Conservation (phyloP, 1,140 invertebrate species). For the Drosophila malerkotliana region DNA sequence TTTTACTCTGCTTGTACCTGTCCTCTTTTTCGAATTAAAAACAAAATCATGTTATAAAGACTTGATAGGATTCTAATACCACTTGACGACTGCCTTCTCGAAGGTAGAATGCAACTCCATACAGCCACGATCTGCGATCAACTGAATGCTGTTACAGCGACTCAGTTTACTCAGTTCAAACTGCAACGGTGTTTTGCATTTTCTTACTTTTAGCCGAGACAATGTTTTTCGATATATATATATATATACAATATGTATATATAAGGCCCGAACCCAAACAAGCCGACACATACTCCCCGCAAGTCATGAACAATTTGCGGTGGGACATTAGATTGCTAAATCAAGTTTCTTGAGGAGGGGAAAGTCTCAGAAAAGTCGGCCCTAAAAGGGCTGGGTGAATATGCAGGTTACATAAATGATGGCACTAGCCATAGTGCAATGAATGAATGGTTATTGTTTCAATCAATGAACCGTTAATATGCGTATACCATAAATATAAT, state of each 20-base stretch:
- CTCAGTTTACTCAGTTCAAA: not conserved
- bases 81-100: constrained; percentile 2
- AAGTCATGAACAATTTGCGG: constrained; percentile 45
- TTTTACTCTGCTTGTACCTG: too few relatives aligned
- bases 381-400: not conserved
- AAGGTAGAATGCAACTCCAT: constrained; percentile 47
- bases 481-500: too few relatives aligned
- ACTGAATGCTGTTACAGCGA: constrained; percentile 45
- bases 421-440: not conserved
- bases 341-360: constrained; percentile 1
- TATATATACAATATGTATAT: not conserved
- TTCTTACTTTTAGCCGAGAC: constrained; percentile 6
- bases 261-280: constrained; percentile 1
- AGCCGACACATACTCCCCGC: constrained; percentile 18
- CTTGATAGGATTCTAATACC: not conserved
- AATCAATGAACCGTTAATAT: too few relatives aligned
- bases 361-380: not conserved
- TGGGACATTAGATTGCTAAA: constrained; percentile 35
- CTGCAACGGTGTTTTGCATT: constrained; percentile 29
- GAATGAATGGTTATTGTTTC: constrained; percentile 1
- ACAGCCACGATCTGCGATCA: constrained; percentile 41
- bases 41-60: not conserved
- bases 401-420: constrained; percentile 23
- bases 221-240: constrained; percentile 20
- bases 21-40: too few relatives aligned